phyloP scores from a whole-genome alignment of 2,888 invertebrate species.

The Anoplius nigerrimus region DNA sequence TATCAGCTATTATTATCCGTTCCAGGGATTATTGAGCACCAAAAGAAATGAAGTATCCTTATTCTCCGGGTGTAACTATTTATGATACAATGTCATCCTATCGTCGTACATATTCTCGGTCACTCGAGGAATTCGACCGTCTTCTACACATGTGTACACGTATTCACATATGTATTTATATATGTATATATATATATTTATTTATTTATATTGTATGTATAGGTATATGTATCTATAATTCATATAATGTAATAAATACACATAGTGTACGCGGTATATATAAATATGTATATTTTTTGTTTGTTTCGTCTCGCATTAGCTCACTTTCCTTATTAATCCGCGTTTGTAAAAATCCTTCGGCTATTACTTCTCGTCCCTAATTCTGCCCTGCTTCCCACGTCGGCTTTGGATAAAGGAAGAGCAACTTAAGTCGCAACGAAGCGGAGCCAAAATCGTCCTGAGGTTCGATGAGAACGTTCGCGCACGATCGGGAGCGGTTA shows the following conservation, averaged over 20 bases:
- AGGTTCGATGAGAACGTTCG: conserved; percentile 21
- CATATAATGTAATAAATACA: neutral
- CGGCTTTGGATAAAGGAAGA: conserved; percentile 35
- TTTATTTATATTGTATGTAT: no score
- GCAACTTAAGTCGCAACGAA: conserved; percentile 44
- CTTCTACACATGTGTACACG: neutral
- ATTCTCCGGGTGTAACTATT: conserved; percentile 15
- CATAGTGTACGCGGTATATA: no score
- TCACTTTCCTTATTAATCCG: neutral
- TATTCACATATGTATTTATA: no score
- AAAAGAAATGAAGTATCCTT: conserved; percentile 25
- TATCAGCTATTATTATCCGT: conserved; percentile 34
- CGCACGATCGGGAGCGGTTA: neutral
- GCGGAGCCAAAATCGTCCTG: conserved; percentile 36
- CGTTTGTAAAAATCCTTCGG: neutral
- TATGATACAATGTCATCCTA: neutral
- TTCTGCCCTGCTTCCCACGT: conserved; percentile 28
- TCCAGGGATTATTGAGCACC: conserved; percentile 39
- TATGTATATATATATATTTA: no score
- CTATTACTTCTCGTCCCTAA: conserved; percentile 2
- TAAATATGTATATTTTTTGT: conserved; percentile 8
- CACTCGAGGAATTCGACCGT: conserved; percentile 43
- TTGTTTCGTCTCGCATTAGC: neutral
- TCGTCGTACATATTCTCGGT: conserved; percentile 24
- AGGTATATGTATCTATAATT: neutral